phyloP scores from a whole-genome alignment of 2,113 vertebrate species.

The Notiomystis cincta region DNA sequence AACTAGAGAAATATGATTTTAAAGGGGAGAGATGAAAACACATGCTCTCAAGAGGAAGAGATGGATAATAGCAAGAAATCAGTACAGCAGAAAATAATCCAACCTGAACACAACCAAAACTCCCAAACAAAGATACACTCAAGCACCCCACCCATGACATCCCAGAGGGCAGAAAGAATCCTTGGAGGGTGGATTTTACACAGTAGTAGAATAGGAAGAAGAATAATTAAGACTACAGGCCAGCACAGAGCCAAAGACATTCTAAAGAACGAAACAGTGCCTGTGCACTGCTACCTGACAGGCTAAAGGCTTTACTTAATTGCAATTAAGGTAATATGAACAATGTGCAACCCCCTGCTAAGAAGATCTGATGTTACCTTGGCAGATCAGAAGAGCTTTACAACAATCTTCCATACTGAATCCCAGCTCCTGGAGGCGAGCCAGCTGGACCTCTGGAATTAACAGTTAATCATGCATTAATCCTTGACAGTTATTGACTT shows the following conservation, averaged over 20 bases:
- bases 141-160: background rate
- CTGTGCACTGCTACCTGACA: background rate
- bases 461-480: background rate
- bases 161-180: background rate
- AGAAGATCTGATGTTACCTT: slow-evolving; percentile 74
- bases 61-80: background rate
- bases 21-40: background rate
- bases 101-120: background rate
- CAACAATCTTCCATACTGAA: slow-evolving; percentile 89
- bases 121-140: background rate
- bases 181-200: background rate
- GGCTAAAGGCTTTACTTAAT: background rate
- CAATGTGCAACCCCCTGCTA: background rate
- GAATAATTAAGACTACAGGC: background rate
- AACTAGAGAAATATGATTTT: background rate
- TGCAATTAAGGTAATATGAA: background rate
- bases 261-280: background rate
- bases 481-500: background rate
- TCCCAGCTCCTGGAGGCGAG: slow-evolving; percentile 86
- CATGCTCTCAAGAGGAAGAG: background rate
- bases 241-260: background rate
- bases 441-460: slow-evolving; percentile 82
- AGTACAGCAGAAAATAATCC: background rate
- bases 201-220: background rate
- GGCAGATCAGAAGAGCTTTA: slow-evolving; percentile 81